Evolutionary conservation across 2,797 vertebrate species (phyloP), one percentile per base, ranked within the genome.

Genomic region (Bradypus variegatus): DNA sequence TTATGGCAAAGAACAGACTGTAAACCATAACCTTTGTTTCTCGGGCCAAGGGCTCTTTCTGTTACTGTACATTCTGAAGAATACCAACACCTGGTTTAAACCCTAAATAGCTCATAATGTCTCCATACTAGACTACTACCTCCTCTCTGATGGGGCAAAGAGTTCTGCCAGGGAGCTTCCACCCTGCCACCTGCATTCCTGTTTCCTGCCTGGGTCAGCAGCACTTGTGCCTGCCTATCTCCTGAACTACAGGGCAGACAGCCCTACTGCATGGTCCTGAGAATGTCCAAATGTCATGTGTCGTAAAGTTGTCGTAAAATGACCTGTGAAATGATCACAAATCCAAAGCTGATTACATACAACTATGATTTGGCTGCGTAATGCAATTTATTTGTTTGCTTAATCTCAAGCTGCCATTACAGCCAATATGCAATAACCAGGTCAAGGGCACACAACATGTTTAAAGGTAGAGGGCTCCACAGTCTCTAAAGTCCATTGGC

Each of bases 11-110:
- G 27, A 36, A 41, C 62, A 85, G 48, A 88, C 64, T 67, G 2
- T 77, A 94, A 86, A 48, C 33, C 64, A 67, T 41, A 55, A 21
- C 58, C 53, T 93, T 83, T 70, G 33, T 77, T 86, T 91, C 60
- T 82, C 18, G 31, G 85, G 67, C 87, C 58, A 45, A 83, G 27
- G 69, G 78, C 50, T 91, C 53, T 88, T 87, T 75, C 38, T 93
- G 19, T 38, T 92, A 15, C 48, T 77, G 53, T 80, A 70, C 38
- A 23, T 87, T 91, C 67, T 92, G 82, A 92, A 89, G 27, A 88
- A 69, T 85, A 75, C 27, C 62, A 69, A 33, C 60, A 90, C 45
- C 38, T 91, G 38, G 92, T 31, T 62, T 55, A 78, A 90, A 64
- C 33, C 58, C 78, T 77, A 69, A 60, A 60, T 58, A 76, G 36